Base-by-base conservation (phyloP, 2,113 vertebrate species). In the Cardinalis cardinalis region DNA sequence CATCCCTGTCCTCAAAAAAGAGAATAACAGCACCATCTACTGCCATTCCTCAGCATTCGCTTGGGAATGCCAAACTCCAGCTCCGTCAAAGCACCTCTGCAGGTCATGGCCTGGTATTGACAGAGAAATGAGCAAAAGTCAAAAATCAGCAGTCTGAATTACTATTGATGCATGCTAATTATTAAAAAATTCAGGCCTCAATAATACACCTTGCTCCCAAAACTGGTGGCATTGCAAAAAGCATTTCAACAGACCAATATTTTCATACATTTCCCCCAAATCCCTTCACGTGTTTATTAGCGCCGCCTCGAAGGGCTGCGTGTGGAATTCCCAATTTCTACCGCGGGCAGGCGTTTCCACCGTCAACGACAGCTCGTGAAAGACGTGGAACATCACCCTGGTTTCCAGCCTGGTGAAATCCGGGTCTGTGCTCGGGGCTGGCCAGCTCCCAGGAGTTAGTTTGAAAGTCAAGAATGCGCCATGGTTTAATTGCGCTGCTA, bases 11-110 rank as follows among this genome's bases (percentile, higher is more conserved):
- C 65, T 75, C 91, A 66, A 96, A 94, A 95, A 78, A 64, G 93
- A 96, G 95, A 93, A 87, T 92, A 88, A 95, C 84, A 89, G 94
- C 96, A 96, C 96, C 96, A 96, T 92, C 96, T 97, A 94, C 93
- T 95, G 96, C 41, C 75, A 10, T 49, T 70, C 38, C 14, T 40
- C 6, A 34, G 85, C 60, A 92, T 31, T 40, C 53, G n/a, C 90
- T 55, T 36, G 71, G 43, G 51, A 58, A 88, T 82, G 21, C 10
- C 55, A 17, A 71, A 69, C 12, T 36, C 9, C 66, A 12, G 38
- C 64, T 68, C 61, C 65, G 28, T 3, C 63, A 20, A 23, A 46
- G 36, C 69, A 20, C n/a, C 72, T 53, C 81, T 40, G 61, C 59
- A 51, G 44, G 28, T 64, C 84, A 3, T 1, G 46, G 77, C 38